A percentile compares a stretch with the other conserved stretches of the same genome.
phyloP scores from a whole-genome alignment of 2,797 vertebrate genomes.

The Premnoplex brunnescens region DNA sequence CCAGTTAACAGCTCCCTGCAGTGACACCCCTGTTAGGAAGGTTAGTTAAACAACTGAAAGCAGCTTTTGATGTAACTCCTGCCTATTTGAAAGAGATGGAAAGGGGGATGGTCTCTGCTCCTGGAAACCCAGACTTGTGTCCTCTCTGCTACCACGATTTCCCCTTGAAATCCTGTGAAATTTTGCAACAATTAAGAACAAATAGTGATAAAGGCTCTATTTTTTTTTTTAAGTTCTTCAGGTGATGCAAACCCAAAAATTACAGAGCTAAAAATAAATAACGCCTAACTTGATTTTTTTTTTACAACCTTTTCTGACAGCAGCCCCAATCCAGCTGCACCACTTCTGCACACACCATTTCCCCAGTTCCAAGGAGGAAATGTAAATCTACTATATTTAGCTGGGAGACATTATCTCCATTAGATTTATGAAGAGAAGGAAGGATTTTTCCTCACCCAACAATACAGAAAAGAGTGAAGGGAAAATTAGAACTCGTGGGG shows the following conservation, averaged over 20 bases:
- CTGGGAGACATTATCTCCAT: neutral
- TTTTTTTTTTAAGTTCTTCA: neutral
- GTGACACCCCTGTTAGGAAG: accelerated
- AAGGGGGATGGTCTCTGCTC: neutral
- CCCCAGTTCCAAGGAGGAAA: constrained; percentile 3
- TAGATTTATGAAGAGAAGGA: constrained; percentile 6
- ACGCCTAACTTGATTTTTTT: neutral
- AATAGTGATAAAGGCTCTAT: neutral
- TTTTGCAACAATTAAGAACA: neutral
- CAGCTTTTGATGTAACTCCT: neutral
- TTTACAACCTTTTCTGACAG: neutral
- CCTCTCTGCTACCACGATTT: neutral
- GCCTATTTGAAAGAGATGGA: neutral
- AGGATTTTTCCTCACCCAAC: neutral
- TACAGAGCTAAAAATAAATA: neutral
- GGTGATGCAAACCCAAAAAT: neutral
- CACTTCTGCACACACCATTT: neutral
- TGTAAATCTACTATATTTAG: neutral
- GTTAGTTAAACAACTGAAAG: neutral
- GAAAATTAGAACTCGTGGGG: neutral
- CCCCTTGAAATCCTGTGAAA: neutral
- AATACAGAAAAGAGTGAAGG: neutral
- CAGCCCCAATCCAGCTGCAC: neutral
- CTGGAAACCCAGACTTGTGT: neutral
- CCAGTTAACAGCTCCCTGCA: neutral